Percentiles rank a stretch among this genome's conserved stretches.
phyloP scores from a whole-genome alignment of 2,797 vertebrate genomes.

The Coregonus suidteri region DNA sequence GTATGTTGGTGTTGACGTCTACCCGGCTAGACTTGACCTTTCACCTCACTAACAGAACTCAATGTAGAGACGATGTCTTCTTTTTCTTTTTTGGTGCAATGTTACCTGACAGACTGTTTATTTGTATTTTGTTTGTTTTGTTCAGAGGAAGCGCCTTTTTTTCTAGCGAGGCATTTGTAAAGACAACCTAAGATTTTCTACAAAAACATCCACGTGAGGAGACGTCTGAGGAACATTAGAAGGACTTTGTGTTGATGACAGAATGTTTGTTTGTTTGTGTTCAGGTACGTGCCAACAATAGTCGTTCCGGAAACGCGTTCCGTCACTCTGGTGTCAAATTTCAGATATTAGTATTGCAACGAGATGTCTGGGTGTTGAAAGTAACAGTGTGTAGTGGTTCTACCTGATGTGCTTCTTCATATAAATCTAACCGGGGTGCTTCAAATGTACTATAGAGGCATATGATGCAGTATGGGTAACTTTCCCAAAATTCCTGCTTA shows the following conservation, averaged over 20 bases:
- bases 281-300: no score
- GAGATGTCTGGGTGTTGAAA: constrained; percentile 22
- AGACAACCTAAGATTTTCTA: constrained; percentile 66
- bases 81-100: constrained; percentile 62
- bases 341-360: background rate
- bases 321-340: constrained; percentile 31
- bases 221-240: background rate
- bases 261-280: constrained; percentile 11
- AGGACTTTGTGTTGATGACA: constrained; percentile 2
- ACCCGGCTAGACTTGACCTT: constrained; percentile 44
- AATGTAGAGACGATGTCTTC: constrained; percentile 46
- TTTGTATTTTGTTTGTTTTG: constrained; percentile 28
- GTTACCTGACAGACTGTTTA: constrained; percentile 62
- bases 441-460: constrained; percentile 4
- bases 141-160: constrained; percentile 59
- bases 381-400: constrained; percentile 35
- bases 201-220: constrained; percentile 27
- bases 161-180: constrained; percentile 63
- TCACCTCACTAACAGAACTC: constrained; percentile 67
- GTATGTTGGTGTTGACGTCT: constrained; percentile 44
- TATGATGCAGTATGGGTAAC: no score
- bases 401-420: constrained; percentile 50
- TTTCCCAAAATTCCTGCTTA: no score
- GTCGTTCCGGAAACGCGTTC: constrained; percentile 27
- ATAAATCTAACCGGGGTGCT: constrained; percentile 41